These are phyloP conservation scores for Meteorus cinctellus DNA, from an alignment of 2,888 invertebrate species.

Conservation along the genomic window DNA sequence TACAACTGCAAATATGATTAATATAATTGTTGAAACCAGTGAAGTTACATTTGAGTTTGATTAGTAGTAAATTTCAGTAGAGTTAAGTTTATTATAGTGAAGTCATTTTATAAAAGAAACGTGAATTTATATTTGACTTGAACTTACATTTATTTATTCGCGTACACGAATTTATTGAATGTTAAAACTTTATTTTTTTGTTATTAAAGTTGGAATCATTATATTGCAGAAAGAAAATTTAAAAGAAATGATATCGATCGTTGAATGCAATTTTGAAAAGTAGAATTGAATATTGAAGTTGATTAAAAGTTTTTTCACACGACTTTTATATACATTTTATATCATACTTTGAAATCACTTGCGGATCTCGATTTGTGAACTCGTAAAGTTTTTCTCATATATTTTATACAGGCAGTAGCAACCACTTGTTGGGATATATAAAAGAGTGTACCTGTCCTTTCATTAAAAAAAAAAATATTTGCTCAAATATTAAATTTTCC, in stretches of 20 bases:
- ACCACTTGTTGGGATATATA: conserved; percentile 19
- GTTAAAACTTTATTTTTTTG: neutral
- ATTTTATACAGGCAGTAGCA: neutral
- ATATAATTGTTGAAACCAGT: neutral
- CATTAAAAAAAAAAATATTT: neutral
- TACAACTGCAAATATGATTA: neutral
- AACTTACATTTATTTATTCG: too few species aligned
- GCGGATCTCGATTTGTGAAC: neutral
- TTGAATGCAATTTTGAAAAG: neutral
- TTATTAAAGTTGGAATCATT: neutral
- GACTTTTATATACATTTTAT: neutral
- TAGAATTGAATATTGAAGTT: neutral
- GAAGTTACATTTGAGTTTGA: too few species aligned
- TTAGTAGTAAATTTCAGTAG: neutral
- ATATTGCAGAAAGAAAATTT: neutral
- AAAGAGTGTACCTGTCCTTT: neutral
- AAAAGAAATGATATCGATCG: conserved; percentile 4
- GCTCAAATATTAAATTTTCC: neutral
- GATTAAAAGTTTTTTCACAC: neutral
- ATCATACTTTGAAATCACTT: neutral
- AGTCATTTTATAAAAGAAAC: neutral
- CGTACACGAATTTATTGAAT: too few species aligned
- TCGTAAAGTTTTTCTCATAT: neutral
- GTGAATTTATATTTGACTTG: too few species aligned
- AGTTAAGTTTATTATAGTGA: neutral